Evolutionary conservation across 1,140 invertebrate genomes (phyloP), one percentile per base, ranked within the genome.

Genomic region (Globodera ellingtonae): DNA sequence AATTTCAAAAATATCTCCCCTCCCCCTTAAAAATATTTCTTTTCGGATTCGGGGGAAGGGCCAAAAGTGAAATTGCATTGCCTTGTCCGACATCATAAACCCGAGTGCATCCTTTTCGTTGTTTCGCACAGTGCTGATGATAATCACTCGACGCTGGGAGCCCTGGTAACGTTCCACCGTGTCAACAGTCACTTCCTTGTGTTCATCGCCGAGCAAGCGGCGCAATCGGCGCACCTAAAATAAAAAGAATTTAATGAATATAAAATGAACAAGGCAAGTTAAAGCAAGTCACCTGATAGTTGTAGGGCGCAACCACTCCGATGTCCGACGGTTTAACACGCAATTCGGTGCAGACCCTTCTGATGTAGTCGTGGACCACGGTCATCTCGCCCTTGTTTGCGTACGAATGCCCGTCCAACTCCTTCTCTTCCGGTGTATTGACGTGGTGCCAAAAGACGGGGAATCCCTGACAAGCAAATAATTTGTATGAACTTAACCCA

Each of bases 221-320:
- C 79, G 75, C 13, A 80, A 44, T 66, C 24, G 50, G 21, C 79
- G 75, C 6, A 72, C 75, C 79, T 80, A 24, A 65, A 80, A 62
- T 52, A 15, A 52, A 52, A 3, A 4, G 3, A 52, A 52, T 9
- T 52, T 9, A 52, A 52, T 52, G 50, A 52, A 2, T 35, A 35
- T 35, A 69, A 74, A 74, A 74, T 13, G 44, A 0, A 10, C 13
- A 13, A 4, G 46, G 70, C 13, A 79, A 56, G 3, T 6, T 18
- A 48, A 24, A 6, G 10, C 24, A 47, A 48, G 5, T 48, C 24
- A 81, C 80, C 52, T 98, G 96, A 89, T 94, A 94, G 78, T 93
- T 90, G 90, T 98, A 98, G 0, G 96, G 96, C 7, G 95, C 94
- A 75, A 98, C 94, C 80, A 98, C 93, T 7, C 96, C 96, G 88